A percentile compares a stretch with the other conserved stretches of the same genome.
These are phyloP conservation scores for Oncorhynchus nerka DNA, from an alignment of 2,113 vertebrate species.

Conservation along the genomic window DNA sequence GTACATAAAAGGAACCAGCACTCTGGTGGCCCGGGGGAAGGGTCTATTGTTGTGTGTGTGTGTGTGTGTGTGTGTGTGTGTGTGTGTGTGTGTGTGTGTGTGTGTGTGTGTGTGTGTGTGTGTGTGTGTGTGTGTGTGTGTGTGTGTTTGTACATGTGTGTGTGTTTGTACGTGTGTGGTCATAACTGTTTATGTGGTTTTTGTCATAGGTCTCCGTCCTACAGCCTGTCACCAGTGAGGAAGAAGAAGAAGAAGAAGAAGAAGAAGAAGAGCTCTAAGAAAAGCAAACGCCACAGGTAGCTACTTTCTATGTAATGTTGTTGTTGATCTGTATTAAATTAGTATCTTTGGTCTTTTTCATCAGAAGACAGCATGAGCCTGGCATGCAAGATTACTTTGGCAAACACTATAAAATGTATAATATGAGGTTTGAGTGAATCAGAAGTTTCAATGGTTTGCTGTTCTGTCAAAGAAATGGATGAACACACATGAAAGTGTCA, in stretches of 20 bases:
- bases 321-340: too few relatives aligned
- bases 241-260: conserved; percentile 93
- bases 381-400: too few relatives aligned
- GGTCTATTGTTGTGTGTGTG: background rate
- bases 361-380: too few relatives aligned
- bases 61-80: background rate
- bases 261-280: conserved; percentile 96
- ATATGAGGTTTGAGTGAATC: background rate
- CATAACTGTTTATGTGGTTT: background rate
- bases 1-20: conserved; percentile 29
- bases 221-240: conserved; percentile 85
- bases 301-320: too few relatives aligned
- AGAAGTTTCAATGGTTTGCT: background rate
- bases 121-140: background rate
- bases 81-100: background rate
- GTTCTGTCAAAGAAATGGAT: background rate
- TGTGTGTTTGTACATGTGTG: background rate
- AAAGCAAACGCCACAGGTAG: conserved; percentile 88
- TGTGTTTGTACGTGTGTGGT: background rate
- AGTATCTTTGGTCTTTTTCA: too few relatives aligned
- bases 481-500: background rate
- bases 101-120: background rate
- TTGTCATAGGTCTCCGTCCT: conserved; percentile 82
- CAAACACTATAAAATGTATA: background rate
- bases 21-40: background rate